Evolutionary conservation across 2,113 vertebrate species (phyloP), one percentile per base, ranked within the genome.

Genomic region (Hemichromis elongatus): DNA sequence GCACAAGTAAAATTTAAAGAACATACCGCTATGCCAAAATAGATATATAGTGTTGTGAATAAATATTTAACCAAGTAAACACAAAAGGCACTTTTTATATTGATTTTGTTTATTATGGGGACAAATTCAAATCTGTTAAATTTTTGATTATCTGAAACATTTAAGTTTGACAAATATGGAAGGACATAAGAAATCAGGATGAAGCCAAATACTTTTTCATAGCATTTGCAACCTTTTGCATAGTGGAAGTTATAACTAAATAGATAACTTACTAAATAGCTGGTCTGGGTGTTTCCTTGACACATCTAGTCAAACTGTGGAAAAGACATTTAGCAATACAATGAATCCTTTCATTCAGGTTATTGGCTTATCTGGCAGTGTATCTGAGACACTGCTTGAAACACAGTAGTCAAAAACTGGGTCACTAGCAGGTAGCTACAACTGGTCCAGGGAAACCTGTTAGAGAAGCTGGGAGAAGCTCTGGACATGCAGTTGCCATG

Each of bases 131-230:
- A 30, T 30, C 30, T 30, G 1, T 30, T 4, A 30, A 33, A 33
- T 33, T 7, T 54, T 45, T 54, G n/a, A 24, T 54, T 12, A 24
- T 55, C 10, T 55, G 21, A 24, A 55, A 55, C 10, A 55, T 55
- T 54, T 54, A 12, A 55, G 9, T 24, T 1, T 26, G 24, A 56
- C 4, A 0, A 28, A 56, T 56, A 0, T 28, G 24, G 55, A 56
- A 9, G 24, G 55, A 28, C 14, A 61, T 0, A 33, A 33, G 16
- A 61, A 19, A 33, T 33, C 28, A 59, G 1, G 4, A 53, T n/a
- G 19, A 4, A n/a, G 26, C 18, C 16, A 33, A 61, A 61, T 61
- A 30, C 28, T 61, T 61, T 42, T 33, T 0, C 16, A 19, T 6
- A 11, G 0, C 16, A 33, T 5, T 28, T 56, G 24, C 24, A 59